Conservation (phyloP, 1,140 invertebrate species). For the Amyelois transitella region DNA sequence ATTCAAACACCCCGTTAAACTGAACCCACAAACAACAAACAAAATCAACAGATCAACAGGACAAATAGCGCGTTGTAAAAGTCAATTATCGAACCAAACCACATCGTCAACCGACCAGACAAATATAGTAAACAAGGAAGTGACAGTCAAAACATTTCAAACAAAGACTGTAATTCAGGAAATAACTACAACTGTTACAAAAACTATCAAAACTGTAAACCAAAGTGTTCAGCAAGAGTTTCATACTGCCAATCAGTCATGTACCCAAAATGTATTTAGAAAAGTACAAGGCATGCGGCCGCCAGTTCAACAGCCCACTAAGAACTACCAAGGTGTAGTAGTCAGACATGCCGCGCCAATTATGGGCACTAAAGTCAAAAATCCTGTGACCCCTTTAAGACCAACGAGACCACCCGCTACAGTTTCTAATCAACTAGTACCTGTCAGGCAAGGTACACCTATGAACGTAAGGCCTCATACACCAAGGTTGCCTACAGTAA, state of each 20-base stretch:
- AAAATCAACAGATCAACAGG: not conserved
- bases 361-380: slow-evolving; percentile 38
- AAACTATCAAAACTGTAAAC: slow-evolving; percentile 63
- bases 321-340: slow-evolving; percentile 32
- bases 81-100: slow-evolving; percentile 8
- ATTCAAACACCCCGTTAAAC: slow-evolving; percentile 6
- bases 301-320: slow-evolving; percentile 19
- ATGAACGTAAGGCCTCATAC: slow-evolving; percentile 20
- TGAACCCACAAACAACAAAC: not conserved
- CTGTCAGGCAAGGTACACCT: slow-evolving; percentile 25
- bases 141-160: slow-evolving; percentile 58
- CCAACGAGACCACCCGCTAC: not conserved
- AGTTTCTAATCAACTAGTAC: slow-evolving; percentile 30
- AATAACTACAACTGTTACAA: slow-evolving; percentile 65
- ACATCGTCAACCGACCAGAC: slow-evolving; percentile 25
- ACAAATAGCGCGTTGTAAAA: not conserved
- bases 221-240: slow-evolving; percentile 49
- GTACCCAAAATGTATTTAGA: slow-evolving; percentile 20
- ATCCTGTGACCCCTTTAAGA: slow-evolving; percentile 10
- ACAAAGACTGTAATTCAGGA: slow-evolving; percentile 62
- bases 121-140: slow-evolving; percentile 48
- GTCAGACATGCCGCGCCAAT: slow-evolving; percentile 32
- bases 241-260: slow-evolving; percentile 24
- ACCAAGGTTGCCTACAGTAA: slow-evolving; percentile 24
- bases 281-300: slow-evolving; percentile 27